Evolutionary conservation across 1,140 invertebrate genomes (phyloP).

Genomic region (Arctopsyche grandis): DNA sequence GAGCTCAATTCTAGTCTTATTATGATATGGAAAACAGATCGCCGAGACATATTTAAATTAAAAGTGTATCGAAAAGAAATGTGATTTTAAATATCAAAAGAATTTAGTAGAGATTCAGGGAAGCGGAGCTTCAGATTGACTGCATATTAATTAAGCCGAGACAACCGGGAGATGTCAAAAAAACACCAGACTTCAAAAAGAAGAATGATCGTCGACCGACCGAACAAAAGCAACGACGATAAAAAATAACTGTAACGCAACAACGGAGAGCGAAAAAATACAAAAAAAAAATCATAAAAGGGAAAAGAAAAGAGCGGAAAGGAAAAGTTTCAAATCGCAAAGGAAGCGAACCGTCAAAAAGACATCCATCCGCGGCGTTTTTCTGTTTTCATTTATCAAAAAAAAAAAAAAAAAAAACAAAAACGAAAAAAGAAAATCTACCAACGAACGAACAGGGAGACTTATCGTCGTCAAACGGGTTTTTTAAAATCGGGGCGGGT

Average conservation of each 20-base stretch:
- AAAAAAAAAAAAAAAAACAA: slow-evolving; percentile 50
- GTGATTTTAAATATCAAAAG: not conserved
- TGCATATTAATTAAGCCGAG: slow-evolving; percentile 53
- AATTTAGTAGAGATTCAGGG: not conserved
- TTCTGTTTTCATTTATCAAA: slow-evolving; percentile 55
- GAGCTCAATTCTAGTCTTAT: not conserved
- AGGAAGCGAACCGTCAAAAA: slow-evolving; percentile 52
- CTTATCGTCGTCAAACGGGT: not conserved
- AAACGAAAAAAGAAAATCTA: too few species aligned
- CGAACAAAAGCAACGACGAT: slow-evolving; percentile 27
- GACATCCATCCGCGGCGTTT: slow-evolving; percentile 50
- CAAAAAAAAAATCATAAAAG: slow-evolving; percentile 34
- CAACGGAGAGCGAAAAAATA: slow-evolving; percentile 23
- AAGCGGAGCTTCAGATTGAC: slow-evolving; percentile 40
- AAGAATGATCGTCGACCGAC: slow-evolving; percentile 29
- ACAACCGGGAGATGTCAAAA: slow-evolving; percentile 51
- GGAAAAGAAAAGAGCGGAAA: slow-evolving; percentile 19
- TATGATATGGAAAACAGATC: not conserved
- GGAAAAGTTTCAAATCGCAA: slow-evolving; percentile 35
- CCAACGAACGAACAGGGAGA: not conserved
- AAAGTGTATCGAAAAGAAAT: not conserved
- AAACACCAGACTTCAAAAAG: slow-evolving; percentile 46
- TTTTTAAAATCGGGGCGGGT: not conserved
- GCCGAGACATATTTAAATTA: not conserved
- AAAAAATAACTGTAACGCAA: slow-evolving; percentile 23